These are phyloP conservation scores for Drosophila biarmipes DNA, from an alignment of 1,140 invertebrate species.

Conservation along the genomic window DNA sequence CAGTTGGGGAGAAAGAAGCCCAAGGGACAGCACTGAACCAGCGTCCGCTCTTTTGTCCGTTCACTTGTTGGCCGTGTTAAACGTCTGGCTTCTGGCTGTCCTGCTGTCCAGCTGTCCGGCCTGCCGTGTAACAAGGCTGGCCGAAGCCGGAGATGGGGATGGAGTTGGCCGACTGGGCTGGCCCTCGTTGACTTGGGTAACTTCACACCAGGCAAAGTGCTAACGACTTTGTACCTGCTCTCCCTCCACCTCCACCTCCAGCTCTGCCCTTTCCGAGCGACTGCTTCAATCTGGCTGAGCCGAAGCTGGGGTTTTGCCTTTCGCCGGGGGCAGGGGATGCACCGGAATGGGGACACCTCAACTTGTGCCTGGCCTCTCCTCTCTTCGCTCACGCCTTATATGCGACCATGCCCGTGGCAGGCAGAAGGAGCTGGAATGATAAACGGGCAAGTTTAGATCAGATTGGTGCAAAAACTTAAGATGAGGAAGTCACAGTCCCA, in stretches of 20 bases:
- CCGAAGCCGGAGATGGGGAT: neutral
- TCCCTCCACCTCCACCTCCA: conserved; percentile 1
- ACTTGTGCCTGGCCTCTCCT: conserved; percentile 6
- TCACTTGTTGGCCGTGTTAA: conserved; percentile 40
- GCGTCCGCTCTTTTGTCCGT: conserved; percentile 13
- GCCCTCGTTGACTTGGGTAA: conserved; percentile 55
- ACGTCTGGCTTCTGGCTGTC: conserved; percentile 34
- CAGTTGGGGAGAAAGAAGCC: neutral
- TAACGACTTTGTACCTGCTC: conserved; percentile 77
- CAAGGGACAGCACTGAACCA: conserved; percentile 1
- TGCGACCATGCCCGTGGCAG: neutral
- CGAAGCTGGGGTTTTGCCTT: neutral
- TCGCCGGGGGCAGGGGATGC: conserved; percentile 10
- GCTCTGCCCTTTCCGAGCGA: conserved; percentile 2
- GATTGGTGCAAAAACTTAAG: neutral
- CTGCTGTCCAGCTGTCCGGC: conserved; percentile 16
- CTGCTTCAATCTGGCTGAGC: conserved; percentile 7
- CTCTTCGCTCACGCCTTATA: conserved; percentile 2
- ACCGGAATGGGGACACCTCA: conserved; percentile 39
- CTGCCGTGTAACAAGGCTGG: conserved; percentile 35
- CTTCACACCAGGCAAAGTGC: conserved; percentile 73
- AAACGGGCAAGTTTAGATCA: neutral
- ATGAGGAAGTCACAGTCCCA: neutral
- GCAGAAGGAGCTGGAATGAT: neutral
- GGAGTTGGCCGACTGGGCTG: conserved; percentile 13